A percentile compares a stretch with the other conserved stretches of the same genome.
Conservation (phyloP, 2,888 invertebrate genomes). For the Dione vanillae region DNA sequence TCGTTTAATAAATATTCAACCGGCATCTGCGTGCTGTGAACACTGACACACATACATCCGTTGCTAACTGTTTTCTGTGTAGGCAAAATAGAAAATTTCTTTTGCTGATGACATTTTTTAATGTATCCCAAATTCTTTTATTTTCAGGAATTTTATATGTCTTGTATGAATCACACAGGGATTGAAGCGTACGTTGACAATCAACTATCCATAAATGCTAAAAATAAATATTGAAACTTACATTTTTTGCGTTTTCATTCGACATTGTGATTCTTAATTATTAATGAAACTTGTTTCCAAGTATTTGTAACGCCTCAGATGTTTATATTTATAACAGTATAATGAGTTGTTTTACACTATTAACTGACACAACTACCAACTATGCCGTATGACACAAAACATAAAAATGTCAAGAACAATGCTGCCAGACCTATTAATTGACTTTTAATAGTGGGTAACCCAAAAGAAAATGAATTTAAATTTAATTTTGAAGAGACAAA, state of each 20-base stretch:
- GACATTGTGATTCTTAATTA: conserved; percentile 72
- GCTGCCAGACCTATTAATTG: not conserved
- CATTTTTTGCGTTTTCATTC: conserved; percentile 85
- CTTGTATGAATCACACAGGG: conserved; percentile 34
- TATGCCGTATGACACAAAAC: conserved; percentile 10
- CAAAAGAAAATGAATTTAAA: not conserved
- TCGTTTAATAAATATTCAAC: conserved; percentile 61
- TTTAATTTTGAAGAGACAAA: too few relatives aligned
- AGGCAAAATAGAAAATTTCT: conserved; percentile 32
- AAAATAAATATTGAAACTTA: conserved; percentile 65
- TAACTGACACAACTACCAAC: conserved; percentile 1
- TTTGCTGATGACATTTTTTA: not conserved
- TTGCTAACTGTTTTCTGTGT: conserved; percentile 58
- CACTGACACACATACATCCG: conserved; percentile 71
- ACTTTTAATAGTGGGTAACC: not conserved
- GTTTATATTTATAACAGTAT: not conserved
- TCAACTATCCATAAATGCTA: conserved; percentile 13
- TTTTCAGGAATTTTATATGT: not conserved
- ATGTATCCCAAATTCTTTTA: not conserved
- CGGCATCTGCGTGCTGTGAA: conserved; percentile 54
- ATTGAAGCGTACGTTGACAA: not conserved
- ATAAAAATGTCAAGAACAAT: conserved; percentile 13
- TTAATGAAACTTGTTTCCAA: not conserved
- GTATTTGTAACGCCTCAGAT: not conserved
- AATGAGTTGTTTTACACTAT: not conserved